Evolutionary conservation across 2,888 invertebrate genomes (phyloP).

Genomic region (Cheilosia soror): DNA sequence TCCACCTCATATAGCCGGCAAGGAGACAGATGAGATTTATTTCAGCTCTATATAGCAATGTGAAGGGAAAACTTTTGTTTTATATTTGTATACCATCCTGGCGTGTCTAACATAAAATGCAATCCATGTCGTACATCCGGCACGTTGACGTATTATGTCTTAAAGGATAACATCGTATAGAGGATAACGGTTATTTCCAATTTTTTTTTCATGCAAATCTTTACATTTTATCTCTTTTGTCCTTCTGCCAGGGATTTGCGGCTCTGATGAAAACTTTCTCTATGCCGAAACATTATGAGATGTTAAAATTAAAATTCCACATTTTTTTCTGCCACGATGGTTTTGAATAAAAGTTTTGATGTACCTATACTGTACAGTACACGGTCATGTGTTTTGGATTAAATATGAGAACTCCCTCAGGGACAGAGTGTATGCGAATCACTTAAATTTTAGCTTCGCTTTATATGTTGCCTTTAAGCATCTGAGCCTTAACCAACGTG

Average conservation of each 20-base stretch:
- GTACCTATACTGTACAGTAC: background rate
- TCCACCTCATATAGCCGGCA: background rate
- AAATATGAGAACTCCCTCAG: too few relatives aligned
- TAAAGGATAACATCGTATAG: constrained; percentile 6
- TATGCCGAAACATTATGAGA: background rate
- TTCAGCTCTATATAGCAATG: background rate
- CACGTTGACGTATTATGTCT: constrained; percentile 23
- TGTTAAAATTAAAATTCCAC: background rate
- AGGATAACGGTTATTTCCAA: constrained; percentile 1
- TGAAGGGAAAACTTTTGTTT: background rate
- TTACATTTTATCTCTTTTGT: background rate
- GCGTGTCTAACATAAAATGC: constrained; percentile 1
- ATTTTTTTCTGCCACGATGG: background rate
- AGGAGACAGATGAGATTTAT: background rate
- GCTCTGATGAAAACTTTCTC: background rate
- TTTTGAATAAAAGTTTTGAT: background rate
- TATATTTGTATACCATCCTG: background rate
- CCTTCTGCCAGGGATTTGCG: background rate
- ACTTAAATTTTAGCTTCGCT: too few relatives aligned
- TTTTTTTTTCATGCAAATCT: background rate
- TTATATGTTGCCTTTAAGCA: too few relatives aligned
- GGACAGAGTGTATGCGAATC: too few relatives aligned
- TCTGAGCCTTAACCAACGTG: too few relatives aligned
- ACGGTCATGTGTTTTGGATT: background rate
- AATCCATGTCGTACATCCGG: constrained; percentile 22